Conservation (phyloP, 2,888 invertebrate genomes). For the Trachelus iudaicus region DNA sequence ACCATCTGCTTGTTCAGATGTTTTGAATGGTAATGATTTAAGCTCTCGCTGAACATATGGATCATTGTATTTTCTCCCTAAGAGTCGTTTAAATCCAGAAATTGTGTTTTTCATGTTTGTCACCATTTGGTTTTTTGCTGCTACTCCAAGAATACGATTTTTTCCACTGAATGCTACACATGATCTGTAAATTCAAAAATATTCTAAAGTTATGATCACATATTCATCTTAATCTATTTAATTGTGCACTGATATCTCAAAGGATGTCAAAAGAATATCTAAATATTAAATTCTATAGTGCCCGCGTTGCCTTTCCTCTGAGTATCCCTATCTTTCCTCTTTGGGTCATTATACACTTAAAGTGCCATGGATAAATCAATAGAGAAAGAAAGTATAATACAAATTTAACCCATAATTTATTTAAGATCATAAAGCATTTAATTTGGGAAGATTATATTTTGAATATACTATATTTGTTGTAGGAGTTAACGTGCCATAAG, state of each 20-base stretch:
- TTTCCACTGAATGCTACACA: slow-evolving; percentile 95
- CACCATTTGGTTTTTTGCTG: slow-evolving; percentile 96
- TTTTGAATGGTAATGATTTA: slow-evolving; percentile 81
- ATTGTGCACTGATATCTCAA: background rate
- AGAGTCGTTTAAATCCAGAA: slow-evolving; percentile 89
- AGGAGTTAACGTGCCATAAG: slow-evolving; percentile 7
- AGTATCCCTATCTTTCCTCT: background rate
- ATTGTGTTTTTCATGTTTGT: slow-evolving; percentile 98
- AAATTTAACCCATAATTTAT: background rate
- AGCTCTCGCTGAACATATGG: slow-evolving; percentile 88
- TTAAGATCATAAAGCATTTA: background rate
- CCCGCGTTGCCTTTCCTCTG: background rate
- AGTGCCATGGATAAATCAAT: background rate
- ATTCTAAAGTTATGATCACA: background rate
- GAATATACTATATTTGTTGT: background rate
- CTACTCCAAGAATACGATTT: slow-evolving; percentile 93
- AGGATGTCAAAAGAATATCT: background rate
- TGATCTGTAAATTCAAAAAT: slow-evolving; percentile 75
- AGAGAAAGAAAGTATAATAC: background rate
- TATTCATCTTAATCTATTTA: background rate
- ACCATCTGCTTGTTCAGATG: slow-evolving; percentile 81
- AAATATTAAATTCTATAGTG: background rate
- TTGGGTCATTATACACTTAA: background rate
- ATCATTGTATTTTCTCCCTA: slow-evolving; percentile 92
- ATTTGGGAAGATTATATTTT: background rate